Base-by-base conservation (phyloP, 2,797 vertebrate genomes). In the Hypotaenidia philippensis region DNA sequence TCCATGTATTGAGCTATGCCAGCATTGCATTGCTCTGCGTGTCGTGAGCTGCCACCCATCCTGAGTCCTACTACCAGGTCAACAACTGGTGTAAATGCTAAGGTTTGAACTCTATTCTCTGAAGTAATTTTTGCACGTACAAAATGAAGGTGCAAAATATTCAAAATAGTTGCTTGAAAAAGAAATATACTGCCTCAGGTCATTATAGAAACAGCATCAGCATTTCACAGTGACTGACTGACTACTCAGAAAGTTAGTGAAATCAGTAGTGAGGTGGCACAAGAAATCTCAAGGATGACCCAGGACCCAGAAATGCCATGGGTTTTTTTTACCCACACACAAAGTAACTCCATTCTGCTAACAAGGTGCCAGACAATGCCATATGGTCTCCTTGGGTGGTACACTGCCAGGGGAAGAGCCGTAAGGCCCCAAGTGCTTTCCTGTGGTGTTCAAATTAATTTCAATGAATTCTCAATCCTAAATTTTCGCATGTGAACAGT, bases 391-490 rank as follows among this genome's bases (percentile, higher is more conserved):
- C 41, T 95, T 47, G 41, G 55, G 57, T 78, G 65, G 41, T 86
- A 31, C 38, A 21, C 92, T 84, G 78, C 77, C 74, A 32, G 57
- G 53, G 70, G 72, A 52, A 81, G 41, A 92, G 49, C 70, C 11
- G 2, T 63, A 50, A 86, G 77, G 74, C 63, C 66, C 59, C 38
- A 45, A 49, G 59, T 2, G 0, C 55, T 78, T 89, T 89, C 80
- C 74, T 81, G 55, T 63, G 86, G 59, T 34, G 19, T 76, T 94
- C 83, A 88, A 80, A 84, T 92, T 92, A 29, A 76, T 92, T 96
- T 90, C 74, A 79, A 29, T 84, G 89, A 83, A 82, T 92, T 89
- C 80, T 34, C 47, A 79, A 63, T 83, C 56, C 75, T 81, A 45
- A 84, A 70, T 82, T 92, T 93, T 93, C 57, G 47, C 40, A 68